These are phyloP conservation scores for Watsonalla binaria DNA, from an alignment of 2,888 invertebrate species.

Conservation along the genomic window DNA sequence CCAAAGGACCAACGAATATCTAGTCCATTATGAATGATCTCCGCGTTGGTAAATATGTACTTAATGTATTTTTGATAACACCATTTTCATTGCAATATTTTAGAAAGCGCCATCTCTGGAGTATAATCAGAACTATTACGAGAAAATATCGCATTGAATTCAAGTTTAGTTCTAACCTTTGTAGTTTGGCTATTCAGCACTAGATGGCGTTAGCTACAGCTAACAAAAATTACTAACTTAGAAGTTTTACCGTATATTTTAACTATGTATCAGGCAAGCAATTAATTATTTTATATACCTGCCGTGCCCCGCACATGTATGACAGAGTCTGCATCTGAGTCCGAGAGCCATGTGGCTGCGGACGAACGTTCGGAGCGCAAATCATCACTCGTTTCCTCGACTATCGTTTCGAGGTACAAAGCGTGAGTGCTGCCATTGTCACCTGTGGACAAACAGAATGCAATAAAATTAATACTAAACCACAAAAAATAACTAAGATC, in stretches of 20 bases:
- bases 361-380: constrained; percentile 85
- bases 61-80: no score
- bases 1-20: no score
- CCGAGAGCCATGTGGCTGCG: constrained; percentile 81
- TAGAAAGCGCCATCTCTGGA: constrained; percentile 26
- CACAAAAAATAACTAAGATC: not conserved
- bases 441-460: constrained; percentile 41
- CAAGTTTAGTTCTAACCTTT: no score
- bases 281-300: constrained; percentile 33
- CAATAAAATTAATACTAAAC: not conserved
- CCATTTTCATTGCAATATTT: no score
- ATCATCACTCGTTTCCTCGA: constrained; percentile 94
- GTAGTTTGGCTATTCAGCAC: constrained; percentile 26
- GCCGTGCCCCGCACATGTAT: constrained; percentile 81
- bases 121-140: not conserved
- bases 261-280: not conserved
- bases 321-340: constrained; percentile 90
- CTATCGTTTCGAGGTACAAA: constrained; percentile 90
- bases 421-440: constrained; percentile 77
- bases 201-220: constrained; percentile 46
- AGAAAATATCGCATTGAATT: not conserved
- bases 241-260: not conserved
- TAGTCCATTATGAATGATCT: no score
- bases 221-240: not conserved
- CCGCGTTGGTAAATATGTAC: no score